Evolutionary conservation across 2,888 invertebrate species (phyloP), one percentile per base, ranked within the genome.

Genomic region (Oligia fasciuncula): DNA sequence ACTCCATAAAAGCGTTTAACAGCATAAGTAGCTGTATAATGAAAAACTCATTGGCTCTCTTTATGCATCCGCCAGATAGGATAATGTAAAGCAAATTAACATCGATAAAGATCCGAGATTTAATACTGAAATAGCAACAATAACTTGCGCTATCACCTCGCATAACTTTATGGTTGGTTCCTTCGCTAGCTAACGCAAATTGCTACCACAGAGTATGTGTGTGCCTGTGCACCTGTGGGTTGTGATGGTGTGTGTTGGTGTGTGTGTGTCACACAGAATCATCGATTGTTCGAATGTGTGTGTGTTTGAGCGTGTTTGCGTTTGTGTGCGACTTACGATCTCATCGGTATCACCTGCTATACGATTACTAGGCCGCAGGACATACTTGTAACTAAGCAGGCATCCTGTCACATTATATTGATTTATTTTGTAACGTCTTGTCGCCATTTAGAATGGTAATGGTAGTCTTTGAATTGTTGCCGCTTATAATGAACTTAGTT

Each of bases 91-190:
- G 75, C 70, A 78, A 85, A 88, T 87, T 87, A 83, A 79, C 74
- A 73, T 73, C 79, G 77, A 80, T 85, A 88, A 88, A 88, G 81
- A 88, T 80, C 60, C 60, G 43, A 88, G 86, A 86, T 88, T 87
- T 74, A 86, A 75, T 82, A 73, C 79, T 71, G 62, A 57, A 85
- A 87, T 77, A 79, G 83, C 70, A 72, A 80, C 77, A 80, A 87
- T 88, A 87, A 84, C 73, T 88, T 85, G 80, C 71, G 43, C 85
- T 87, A 88, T 87, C 88, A 85, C 85, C 81, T 88, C 80, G 70
- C 77, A 85, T 82, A 85, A 84, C 73, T 85, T 88, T 88, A 88
- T 79, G 80, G 81, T 83, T 67, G 73, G 71, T 79, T 80, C 73
- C 85, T 85, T 73, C 75, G 79, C 71, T 74, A 66, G 77, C 84